Base-by-base conservation (phyloP, 2,113 vertebrate genomes). In the Corythornis vintsioides region DNA sequence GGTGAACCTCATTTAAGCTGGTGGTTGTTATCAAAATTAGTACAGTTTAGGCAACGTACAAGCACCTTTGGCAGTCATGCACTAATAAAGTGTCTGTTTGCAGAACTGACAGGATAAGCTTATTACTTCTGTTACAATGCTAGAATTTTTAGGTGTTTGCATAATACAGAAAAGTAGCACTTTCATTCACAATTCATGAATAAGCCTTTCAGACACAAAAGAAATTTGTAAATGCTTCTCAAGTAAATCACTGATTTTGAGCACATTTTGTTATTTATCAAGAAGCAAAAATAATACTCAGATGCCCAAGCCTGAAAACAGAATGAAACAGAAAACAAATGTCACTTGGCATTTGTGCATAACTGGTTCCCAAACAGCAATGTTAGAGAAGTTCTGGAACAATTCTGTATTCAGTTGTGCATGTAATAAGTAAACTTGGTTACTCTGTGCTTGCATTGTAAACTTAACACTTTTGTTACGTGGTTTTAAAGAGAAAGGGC, bases 201-300 rank as follows among this genome's bases (percentile, higher is more conserved):
- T 77, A 83, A 92, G 69, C 57, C 47, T 91, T 93, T 94, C 69
- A 63, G 78, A 84, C 89, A 72, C 0, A 0, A 65, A 59, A 86
- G 72, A 78, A 88, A 50, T 89, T 78, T 53, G 52, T 64, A 80
- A 88, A 64, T 31, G 48, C 40, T 81, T 74, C 57, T 90, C 20
- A 83, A 78, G 75, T 45, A 88, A 92, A 93, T 81, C 71, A 73
- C 72, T 72, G 73, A n/a, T 33, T 95, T 94, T 86, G 47, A 88
- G 86, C 63, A 55, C 69, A 22, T 88, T 88, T 65, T 67, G 43
- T 92, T 88, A 65, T 67, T 28, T 80, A 55, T 81, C 0, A 0
- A 53, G 45, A 90, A 83, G 40, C 70, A 1, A 17, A 75, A 90
- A 83, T 92, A 71, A 56, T 64, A 60, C 13, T 81, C 2, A 0